phyloP scores from a whole-genome alignment of 2,113 vertebrate genomes.

The Psephotus haematonotus region DNA sequence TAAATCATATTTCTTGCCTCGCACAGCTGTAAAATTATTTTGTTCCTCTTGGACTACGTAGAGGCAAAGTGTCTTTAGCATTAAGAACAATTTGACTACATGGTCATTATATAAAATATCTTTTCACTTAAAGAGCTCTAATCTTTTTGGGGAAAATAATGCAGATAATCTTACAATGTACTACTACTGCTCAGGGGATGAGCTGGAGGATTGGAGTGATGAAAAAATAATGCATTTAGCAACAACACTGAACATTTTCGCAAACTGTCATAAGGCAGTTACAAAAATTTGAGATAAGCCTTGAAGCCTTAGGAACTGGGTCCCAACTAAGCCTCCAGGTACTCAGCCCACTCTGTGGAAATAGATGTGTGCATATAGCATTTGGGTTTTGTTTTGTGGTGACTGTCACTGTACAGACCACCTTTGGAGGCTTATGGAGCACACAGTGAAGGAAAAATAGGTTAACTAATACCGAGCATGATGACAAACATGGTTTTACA shows the following conservation, averaged over 20 bases:
- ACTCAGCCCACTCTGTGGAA: not conserved
- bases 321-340: not conserved
- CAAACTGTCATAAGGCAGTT: not conserved
- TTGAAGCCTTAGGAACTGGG: not conserved
- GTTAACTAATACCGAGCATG: not conserved
- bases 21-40: constrained; percentile 28
- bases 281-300: not conserved
- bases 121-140: not conserved
- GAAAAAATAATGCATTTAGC: not conserved
- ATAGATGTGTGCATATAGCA: not conserved
- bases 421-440: not conserved
- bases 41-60: not conserved
- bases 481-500: not conserved
- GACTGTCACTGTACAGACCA: fast-evolving
- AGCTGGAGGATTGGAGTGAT: not conserved
- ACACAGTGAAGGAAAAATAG: not conserved
- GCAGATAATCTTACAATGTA: not conserved
- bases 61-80: constrained; percentile 13
- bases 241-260: not conserved
- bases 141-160: not conserved
- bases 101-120: not conserved
- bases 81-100: not conserved
- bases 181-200: not conserved
- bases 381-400: not conserved
- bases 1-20: constrained; percentile 33